Evolutionary conservation across 2,888 invertebrate species (phyloP), one percentile per base, ranked within the genome.

Genomic region (Drosophila austrosaltans): DNA sequence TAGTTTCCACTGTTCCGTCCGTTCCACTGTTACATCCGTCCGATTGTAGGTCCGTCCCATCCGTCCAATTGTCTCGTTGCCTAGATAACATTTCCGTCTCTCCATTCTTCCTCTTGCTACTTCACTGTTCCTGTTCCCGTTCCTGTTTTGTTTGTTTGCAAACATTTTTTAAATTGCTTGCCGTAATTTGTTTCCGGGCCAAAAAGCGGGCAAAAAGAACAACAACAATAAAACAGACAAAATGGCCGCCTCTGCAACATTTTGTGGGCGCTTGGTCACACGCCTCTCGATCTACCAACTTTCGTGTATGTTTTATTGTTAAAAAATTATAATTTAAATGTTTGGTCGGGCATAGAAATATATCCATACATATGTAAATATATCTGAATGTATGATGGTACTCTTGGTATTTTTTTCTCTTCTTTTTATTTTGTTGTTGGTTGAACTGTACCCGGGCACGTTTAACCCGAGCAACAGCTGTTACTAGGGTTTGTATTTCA

Each of bases 141-240:
- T 73, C 59, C 75, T 74, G 75, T 67, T 61, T 61, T 28, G 42
- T 80, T 82, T 87, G 87, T 84, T 84, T 87, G 85, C 87, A 87
- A 83, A 83, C 87, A 83, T 84, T 87, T 84, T 84, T 82, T 75
- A 87, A 84, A 87, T 84, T 84, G 87, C 87, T 84, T 84, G 83
- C 83, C 80, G 78, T 87, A 84, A 84, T 84, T 87, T 84, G 87
- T 84, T 85, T 84, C 87, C 85, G 83, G 82, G 63, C 83, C 72
- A 73, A 28, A 22, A 22, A 36, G 56, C 82, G 87, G 82, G 61
- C 87, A 66, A 73, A 16, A 20, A 22, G 56, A 71, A 40, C 62
- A 72, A 22, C 60, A 71, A 40, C 62, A 72, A 36, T 57, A 61
- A 61, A 76, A 75, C 82, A 68, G 71, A 78, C 57, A 32, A 87